Conservation (phyloP, 2,797 vertebrate genomes). For the Coranthus polyacanthus region DNA sequence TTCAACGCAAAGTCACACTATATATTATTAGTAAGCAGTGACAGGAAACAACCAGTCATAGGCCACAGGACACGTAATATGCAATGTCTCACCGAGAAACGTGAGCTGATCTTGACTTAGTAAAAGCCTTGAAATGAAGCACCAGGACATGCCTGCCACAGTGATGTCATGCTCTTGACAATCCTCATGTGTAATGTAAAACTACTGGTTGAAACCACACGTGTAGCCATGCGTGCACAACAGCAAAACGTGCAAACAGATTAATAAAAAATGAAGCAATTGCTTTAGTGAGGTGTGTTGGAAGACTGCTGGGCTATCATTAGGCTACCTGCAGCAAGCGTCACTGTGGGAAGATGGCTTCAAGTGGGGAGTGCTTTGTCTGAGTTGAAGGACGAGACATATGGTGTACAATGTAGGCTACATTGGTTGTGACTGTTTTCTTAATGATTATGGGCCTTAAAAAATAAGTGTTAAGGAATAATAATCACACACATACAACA, state of each 20-base stretch:
- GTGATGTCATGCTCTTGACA: conserved; percentile 40
- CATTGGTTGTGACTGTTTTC: no score
- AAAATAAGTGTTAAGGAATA: no score
- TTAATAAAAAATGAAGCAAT: conserved; percentile 30
- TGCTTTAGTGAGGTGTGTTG: conserved; percentile 38
- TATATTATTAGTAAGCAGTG: not conserved
- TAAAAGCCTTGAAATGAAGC: conserved; percentile 26
- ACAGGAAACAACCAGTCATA: not conserved
- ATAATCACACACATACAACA: no score
- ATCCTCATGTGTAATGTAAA: conserved; percentile 37
- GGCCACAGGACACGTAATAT: conserved; percentile 13
- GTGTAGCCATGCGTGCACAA: not conserved
- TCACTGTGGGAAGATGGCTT: no score
- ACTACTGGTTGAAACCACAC: conserved; percentile 4
- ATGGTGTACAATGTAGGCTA: no score
- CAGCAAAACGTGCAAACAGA: not conserved
- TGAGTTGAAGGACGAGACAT: no score
- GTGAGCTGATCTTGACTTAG: conserved; percentile 40
- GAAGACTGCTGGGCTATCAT: conserved; percentile 55
- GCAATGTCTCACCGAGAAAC: conserved; percentile 4
- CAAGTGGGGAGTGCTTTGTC: no score
- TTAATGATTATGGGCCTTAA: no score
- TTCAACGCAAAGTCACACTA: not conserved
- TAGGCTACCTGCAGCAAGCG: conserved; percentile 13
- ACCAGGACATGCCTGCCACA: not conserved